phyloP scores from a whole-genome alignment of 2,888 invertebrate species.

The Lepetodrilus schrolli region DNA sequence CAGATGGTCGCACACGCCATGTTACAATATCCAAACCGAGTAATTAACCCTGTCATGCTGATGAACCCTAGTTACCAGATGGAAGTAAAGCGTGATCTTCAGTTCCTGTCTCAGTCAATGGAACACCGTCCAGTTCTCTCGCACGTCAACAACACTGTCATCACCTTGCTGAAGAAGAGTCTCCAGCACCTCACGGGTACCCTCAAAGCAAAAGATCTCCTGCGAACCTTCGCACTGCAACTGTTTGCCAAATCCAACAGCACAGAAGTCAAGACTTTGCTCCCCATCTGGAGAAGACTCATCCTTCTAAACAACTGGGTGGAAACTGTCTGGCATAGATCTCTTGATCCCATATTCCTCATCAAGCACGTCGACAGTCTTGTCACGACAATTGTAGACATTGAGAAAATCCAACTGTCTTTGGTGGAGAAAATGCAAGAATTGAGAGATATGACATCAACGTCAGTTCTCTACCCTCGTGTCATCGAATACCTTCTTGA shows the following conservation, averaged over 20 bases:
- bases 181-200: constrained; percentile 4
- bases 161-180: neutral
- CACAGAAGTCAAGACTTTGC: neutral
- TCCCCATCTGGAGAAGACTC: constrained; percentile 9
- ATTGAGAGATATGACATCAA: neutral
- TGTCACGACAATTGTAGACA: neutral
- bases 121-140: neutral
- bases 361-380: neutral
- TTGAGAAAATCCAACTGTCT: neutral
- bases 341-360: constrained; percentile 11
- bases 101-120: constrained; percentile 27
- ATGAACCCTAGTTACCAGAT: constrained; percentile 44
- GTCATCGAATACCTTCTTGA: neutral
- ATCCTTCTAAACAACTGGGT: neutral
- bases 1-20: constrained; percentile 48
- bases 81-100: constrained; percentile 42
- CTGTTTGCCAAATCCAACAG: neutral
- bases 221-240: neutral
- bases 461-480: neutral
- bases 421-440: neutral
- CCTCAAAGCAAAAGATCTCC: neutral
- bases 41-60: constrained; percentile 46
- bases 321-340: neutral
- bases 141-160: constrained; percentile 5
- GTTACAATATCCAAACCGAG: constrained; percentile 39